Base-by-base conservation (phyloP, 2,113 vertebrate species). In the Cochlearius cochlearius region DNA sequence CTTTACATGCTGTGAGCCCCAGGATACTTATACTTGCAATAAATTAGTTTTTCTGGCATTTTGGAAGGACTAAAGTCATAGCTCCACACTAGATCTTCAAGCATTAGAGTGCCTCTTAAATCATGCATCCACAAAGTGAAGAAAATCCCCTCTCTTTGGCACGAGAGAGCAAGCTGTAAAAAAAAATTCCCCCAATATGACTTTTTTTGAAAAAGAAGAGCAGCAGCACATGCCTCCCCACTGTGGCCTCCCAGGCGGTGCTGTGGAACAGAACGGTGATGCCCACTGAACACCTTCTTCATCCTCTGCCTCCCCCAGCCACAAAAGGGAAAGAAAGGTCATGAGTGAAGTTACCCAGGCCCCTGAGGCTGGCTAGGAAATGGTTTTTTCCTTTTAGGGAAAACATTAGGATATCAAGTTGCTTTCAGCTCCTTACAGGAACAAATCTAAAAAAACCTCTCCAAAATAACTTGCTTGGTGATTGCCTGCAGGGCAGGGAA, bases 121-220 rank as follows among this genome's bases (percentile, higher is more conserved):
- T 7, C 26, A 63, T 6, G 41, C 38, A 38, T 9, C 55, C 50
- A 41, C 25, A 7, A 38, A 55, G 45, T 3, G 47, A 59, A 55
- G 32, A 83, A 71, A 92, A 91, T 26, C 12, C 38, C 27, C 23
- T 58, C 16, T 52, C 29, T 27, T n/a, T 23, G 45, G 55, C 53
- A 56, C 29, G 43, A 72, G 26, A 19, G 43, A 94, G 17, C 22
- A 34, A 74, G 55, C 1, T 59, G 25, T 52, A 32, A 11, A 53
- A 17, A 9, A 15, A 53, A 29, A 53, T 34, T 64, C 3, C 18
- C 20, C 29, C 29, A 56, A 1, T 1, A 11, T 0, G 12, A 5
- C 3, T 78, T 22, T 8, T 50, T 3, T 32, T 13, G 17, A 49
- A 20, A 19, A 23, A 21, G 4, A 29, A 14, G 38, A 62, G 47